Percentiles rank a stretch among this genome's conserved stretches.
phyloP scores from a whole-genome alignment of 2,888 invertebrate species.

The Leptinotarsa haldemani region DNA sequence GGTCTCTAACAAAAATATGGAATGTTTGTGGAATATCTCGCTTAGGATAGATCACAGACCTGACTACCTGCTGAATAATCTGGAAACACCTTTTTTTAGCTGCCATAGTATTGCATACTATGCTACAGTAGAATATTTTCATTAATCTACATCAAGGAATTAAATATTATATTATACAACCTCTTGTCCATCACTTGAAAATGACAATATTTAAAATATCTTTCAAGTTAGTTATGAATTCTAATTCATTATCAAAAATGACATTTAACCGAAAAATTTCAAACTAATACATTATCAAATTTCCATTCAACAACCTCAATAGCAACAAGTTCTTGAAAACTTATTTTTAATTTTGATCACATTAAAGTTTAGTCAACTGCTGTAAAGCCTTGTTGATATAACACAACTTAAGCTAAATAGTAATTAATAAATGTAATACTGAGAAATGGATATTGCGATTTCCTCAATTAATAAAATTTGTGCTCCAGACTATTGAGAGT shows the following conservation, averaged over 20 bases:
- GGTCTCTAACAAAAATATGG: conserved; percentile 6
- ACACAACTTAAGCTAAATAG: not conserved
- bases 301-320: no score
- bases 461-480: not conserved
- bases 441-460: not conserved
- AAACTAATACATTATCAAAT: no score
- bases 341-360: no score
- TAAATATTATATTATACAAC: not conserved
- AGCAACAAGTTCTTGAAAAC: no score
- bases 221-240: no score
- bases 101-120: conserved; percentile 2
- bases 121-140: not conserved
- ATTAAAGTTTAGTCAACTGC: no score
- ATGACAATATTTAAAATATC: no score
- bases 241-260: no score
- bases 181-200: not conserved
- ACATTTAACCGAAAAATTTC: no score
- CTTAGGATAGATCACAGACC: conserved; percentile 12
- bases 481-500: conserved; percentile 2
- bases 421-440: not conserved
- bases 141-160: not conserved
- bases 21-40: conserved; percentile 10
- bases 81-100: conserved; percentile 4
- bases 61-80: conserved; percentile 2
- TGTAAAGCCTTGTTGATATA: not conserved